Base-by-base conservation (phyloP, 2,888 invertebrate genomes). In the Athalia rosae region DNA sequence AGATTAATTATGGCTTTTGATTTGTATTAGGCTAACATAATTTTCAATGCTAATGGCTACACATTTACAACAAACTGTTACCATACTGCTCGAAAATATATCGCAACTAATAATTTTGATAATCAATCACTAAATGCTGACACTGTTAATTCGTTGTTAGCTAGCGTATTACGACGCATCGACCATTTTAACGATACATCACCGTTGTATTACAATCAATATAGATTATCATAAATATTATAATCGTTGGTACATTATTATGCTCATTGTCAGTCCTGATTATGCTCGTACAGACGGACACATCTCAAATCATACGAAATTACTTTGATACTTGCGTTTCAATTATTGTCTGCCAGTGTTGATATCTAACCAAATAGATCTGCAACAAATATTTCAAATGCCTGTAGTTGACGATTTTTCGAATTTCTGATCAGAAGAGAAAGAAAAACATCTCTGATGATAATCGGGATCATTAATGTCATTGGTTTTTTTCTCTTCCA, bases 321-420 rank as follows among this genome's bases (percentile, higher is more conserved):
- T 73, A 61, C 83, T 86, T 86, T 87, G 84, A 86, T 86, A 85
- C 83, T 85, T 84, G 83, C 83, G 83, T 77, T 69, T 71, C 76
- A 73, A 84, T 86, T 86, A 87, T 87, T 87, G 87, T 87, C 87
- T 85, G 82, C 83, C 81, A 84, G 83, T 82, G 82, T 85, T 84
- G 81, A 83, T 80, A 79, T 28, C 28, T 78, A 79, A 81, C 79
- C 79, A 76, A 80, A 79, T 50, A 28, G 28, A 28, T 28, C 28
- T 28, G 28, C 28, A 28, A 28, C 28, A 28, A 28, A 28, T 28
- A 28, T 28, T 28, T 28, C 28, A 28, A 28, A 28, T 28, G 28
- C 28, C 28, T 28, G 28, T 28, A 28, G 28, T 28, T 28, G 1
- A 28, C 28, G 28, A 28, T 28, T 28, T 28, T 28, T 28, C 28